These are phyloP conservation scores for Amphilophus citrinellus DNA, from an alignment of 2,113 vertebrate genomes.

Conservation along the genomic window DNA sequence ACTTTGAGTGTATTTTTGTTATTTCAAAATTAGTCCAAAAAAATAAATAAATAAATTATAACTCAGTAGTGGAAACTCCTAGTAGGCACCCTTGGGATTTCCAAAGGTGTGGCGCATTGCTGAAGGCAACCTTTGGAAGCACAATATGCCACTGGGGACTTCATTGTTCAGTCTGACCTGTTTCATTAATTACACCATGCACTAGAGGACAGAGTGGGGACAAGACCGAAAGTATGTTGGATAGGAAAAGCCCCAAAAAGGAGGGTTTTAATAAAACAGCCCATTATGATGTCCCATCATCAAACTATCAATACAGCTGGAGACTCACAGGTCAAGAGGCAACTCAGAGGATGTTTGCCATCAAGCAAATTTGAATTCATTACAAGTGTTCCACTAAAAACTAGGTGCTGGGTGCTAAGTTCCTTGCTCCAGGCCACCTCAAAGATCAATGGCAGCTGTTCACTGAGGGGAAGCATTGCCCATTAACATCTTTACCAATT, in stretches of 20 bases:
- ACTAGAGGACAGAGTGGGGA: conserved; percentile 45
- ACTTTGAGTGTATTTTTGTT: background rate
- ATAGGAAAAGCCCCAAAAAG: conserved; percentile 61
- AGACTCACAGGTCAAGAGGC: conserved; percentile 4
- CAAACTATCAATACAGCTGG: conserved; percentile 47
- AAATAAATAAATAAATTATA: background rate
- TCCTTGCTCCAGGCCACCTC: conserved; percentile 30
- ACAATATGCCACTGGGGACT: conserved; percentile 63
- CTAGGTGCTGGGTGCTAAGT: conserved; percentile 2
- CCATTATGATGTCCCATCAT: conserved; percentile 33
- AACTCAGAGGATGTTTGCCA: background rate
- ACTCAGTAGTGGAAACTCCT: conserved; percentile 5
- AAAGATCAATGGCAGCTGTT: conserved; percentile 48
- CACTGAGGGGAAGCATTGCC: conserved; percentile 1
- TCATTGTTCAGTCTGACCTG: conserved; percentile 54
- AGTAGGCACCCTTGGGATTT: conserved; percentile 14
- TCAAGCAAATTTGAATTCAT: background rate
- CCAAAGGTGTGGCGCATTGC: conserved; percentile 49
- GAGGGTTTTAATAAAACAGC: conserved; percentile 63
- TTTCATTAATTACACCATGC: conserved; percentile 60
- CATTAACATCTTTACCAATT: background rate
- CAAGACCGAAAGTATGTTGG: conserved; percentile 56
- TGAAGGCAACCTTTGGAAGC: conserved; percentile 35
- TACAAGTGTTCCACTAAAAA: background rate
- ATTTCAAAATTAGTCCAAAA: background rate